phyloP scores from a whole-genome alignment of 2,113 vertebrate species.

The Gasterosteus nipponicus region DNA sequence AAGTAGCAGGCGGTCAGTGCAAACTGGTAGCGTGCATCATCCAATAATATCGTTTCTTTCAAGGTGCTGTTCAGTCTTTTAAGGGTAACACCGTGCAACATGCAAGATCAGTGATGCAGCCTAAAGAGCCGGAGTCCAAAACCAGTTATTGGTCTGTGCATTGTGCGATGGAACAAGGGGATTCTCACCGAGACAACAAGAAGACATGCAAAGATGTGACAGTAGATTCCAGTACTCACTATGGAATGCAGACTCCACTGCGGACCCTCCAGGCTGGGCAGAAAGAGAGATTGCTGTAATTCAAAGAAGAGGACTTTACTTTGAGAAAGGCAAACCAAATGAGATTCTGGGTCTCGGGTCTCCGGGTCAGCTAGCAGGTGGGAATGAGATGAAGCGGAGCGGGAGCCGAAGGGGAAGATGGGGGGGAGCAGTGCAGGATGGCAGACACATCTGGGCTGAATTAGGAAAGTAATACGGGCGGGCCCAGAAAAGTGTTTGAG shows the following conservation, averaged over 20 bases:
- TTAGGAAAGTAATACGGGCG: slow-evolving; percentile 78
- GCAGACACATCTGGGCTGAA: slow-evolving; percentile 81
- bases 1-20: slow-evolving; percentile 65
- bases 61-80: slow-evolving; percentile 19
- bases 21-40: slow-evolving; percentile 55
- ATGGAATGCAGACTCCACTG: slow-evolving; percentile 56
- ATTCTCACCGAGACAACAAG: slow-evolving; percentile 68
- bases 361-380: slow-evolving; percentile 82
- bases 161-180: slow-evolving; percentile 51
- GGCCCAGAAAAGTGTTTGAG: slow-evolving; percentile 73
- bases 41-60: slow-evolving; percentile 46
- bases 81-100: slow-evolving; percentile 7
- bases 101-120: slow-evolving; percentile 6
- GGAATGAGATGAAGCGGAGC: slow-evolving; percentile 79
- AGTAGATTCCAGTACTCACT: slow-evolving; percentile 61
- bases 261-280: slow-evolving; percentile 68
- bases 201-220: slow-evolving; percentile 60
- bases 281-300: slow-evolving; percentile 48
- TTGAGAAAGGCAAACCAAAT: slow-evolving; percentile 77
- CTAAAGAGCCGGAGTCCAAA: slow-evolving; percentile 27
- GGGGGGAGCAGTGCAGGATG: slow-evolving; percentile 43
- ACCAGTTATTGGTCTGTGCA: slow-evolving; percentile 51
- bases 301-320: slow-evolving; percentile 79
- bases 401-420: slow-evolving; percentile 46
- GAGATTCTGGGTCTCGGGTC: slow-evolving; percentile 74